phyloP scores from a whole-genome alignment of 2,888 invertebrate genomes.

The Gibbula magus region DNA sequence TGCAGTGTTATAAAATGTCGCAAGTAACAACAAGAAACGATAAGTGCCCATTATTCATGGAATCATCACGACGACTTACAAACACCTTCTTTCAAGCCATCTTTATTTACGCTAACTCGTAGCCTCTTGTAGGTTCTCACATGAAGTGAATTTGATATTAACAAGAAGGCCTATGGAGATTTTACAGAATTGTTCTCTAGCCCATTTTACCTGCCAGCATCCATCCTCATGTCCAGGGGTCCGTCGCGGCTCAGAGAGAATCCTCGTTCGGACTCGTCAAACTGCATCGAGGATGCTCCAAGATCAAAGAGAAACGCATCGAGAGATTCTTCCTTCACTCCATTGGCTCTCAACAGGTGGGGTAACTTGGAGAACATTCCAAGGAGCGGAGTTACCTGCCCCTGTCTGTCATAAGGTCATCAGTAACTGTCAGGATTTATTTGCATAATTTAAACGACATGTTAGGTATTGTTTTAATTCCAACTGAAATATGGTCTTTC shows the following conservation, averaged over 20 bases:
- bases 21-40: no score
- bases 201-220: slow-evolving; percentile 80
- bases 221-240: slow-evolving; percentile 97
- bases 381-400: slow-evolving; percentile 83
- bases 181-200: no score
- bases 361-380: slow-evolving; percentile 93
- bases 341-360: slow-evolving; percentile 79
- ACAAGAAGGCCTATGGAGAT: no score
- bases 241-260: slow-evolving; percentile 89
- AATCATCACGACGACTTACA: no score
- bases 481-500: neutral
- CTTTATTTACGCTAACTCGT: no score
- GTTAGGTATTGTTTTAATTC: no score
- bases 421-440: neutral
- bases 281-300: slow-evolving; percentile 97
- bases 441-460: no score
- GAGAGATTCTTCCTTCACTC: slow-evolving; percentile 80
- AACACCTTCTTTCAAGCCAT: no score
- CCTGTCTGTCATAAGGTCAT: slow-evolving; percentile 42
- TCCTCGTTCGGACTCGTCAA: slow-evolving; percentile 87
- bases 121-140: no score
- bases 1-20: no score
- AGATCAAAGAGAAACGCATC: slow-evolving; percentile 94
- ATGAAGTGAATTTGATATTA: no score
- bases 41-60: no score